Evolutionary conservation across 1,140 invertebrate genomes (phyloP).

Genomic region (Drosophila parvula): DNA sequence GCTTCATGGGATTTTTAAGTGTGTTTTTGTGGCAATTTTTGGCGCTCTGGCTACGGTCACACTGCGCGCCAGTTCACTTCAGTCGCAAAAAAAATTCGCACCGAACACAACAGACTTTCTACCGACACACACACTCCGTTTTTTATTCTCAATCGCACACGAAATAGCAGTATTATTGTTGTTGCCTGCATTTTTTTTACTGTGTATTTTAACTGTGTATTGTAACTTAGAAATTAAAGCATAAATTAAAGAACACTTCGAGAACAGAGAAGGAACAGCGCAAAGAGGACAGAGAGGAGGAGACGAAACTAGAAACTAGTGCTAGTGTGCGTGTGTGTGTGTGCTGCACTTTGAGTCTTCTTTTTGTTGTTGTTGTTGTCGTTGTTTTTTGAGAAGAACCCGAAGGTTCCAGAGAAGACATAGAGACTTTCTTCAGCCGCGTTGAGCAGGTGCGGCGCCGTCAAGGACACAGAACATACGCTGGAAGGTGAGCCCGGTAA

Average conservation of each 20-base stretch:
- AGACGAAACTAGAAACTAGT: neutral
- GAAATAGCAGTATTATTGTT: slow-evolving; percentile 69
- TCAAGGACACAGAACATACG: slow-evolving; percentile 5
- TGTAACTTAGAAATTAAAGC: neutral
- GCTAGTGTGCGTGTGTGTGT: neutral
- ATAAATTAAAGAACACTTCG: neutral
- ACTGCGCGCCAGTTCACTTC: slow-evolving; percentile 16
- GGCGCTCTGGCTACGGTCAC: slow-evolving; percentile 15
- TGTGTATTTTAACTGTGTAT: slow-evolving; percentile 2
- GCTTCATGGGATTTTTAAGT: neutral
- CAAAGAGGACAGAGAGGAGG: neutral
- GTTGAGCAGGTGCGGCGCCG: slow-evolving; percentile 2
- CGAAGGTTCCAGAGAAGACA: slow-evolving; percentile 21
- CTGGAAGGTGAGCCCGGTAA: slow-evolving; percentile 3
- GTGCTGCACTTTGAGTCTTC: neutral
- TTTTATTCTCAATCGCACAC: slow-evolving; percentile 36
- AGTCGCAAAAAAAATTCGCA: slow-evolving; percentile 69
- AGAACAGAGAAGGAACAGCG: neutral
- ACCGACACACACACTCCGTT: neutral
- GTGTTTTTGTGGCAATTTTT: neutral
- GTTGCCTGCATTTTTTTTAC: slow-evolving; percentile 41
- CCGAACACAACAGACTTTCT: slow-evolving; percentile 9
- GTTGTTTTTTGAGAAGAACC: slow-evolving; percentile 2
- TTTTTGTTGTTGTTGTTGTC: neutral
- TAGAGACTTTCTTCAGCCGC: neutral